These are phyloP conservation scores for Melangyna quadrimaculata DNA, from an alignment of 2,888 invertebrate species.

Conservation along the genomic window DNA sequence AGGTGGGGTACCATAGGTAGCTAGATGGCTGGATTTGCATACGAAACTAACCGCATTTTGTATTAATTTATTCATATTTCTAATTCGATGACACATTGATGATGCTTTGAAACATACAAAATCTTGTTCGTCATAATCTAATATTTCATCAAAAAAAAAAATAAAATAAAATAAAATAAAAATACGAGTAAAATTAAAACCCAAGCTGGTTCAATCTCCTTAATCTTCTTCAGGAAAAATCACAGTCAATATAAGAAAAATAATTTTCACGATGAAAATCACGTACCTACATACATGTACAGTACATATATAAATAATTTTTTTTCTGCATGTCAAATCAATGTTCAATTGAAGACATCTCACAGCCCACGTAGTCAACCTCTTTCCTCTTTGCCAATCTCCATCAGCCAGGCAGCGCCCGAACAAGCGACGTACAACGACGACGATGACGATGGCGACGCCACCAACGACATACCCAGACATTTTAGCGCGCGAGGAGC, in stretches of 20 bases:
- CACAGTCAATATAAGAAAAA: slow-evolving; percentile 25
- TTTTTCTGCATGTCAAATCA: slow-evolving; percentile 61
- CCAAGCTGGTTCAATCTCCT: background rate
- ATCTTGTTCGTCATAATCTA: slow-evolving; percentile 14
- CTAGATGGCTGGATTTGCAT: background rate
- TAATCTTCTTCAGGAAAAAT: slow-evolving; percentile 15
- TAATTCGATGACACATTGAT: background rate
- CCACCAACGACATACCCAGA: slow-evolving; percentile 29
- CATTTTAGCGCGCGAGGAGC: slow-evolving; percentile 10
- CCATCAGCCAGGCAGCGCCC: slow-evolving; percentile 23
- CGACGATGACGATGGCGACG: background rate
- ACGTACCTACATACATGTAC: no score
- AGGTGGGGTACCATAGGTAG: background rate
- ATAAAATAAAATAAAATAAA: background rate
- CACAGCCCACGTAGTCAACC: slow-evolving; percentile 63
- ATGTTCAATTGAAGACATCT: slow-evolving; percentile 66
- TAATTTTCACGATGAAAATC: slow-evolving; percentile 56
- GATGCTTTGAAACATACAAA: background rate
- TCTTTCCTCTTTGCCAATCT: slow-evolving; percentile 53
- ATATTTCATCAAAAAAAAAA: background rate
- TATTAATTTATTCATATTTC: background rate
- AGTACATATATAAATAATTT: slow-evolving; percentile 43
- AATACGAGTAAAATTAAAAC: background rate
- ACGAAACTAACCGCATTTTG: background rate
- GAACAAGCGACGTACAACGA: slow-evolving; percentile 7